Percentiles rank a stretch among this genome's conserved stretches.
Evolutionary conservation across 2,888 invertebrate species (phyloP).

Genomic region (Choristoneura rosaceana): DNA sequence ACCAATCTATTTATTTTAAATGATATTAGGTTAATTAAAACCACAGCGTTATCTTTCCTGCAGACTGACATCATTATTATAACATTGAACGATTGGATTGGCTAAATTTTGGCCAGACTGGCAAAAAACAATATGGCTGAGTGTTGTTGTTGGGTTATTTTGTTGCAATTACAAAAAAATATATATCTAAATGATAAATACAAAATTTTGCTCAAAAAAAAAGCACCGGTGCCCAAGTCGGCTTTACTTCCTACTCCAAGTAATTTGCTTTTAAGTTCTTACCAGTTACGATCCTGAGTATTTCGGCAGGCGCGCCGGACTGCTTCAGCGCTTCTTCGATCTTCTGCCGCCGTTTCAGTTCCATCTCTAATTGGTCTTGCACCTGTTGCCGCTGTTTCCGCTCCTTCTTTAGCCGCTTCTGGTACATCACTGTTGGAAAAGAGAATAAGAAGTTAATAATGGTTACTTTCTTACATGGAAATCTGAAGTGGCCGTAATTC

Average conservation of each 20-base stretch:
- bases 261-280: conserved; percentile 51
- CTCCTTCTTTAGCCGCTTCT: conserved; percentile 96
- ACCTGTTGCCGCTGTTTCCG: conserved; percentile 92
- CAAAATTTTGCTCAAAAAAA: too few relatives aligned
- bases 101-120: too few relatives aligned
- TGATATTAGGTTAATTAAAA: neutral
- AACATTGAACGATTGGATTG: too few relatives aligned
- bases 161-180: too few relatives aligned
- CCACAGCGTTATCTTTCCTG: too few relatives aligned
- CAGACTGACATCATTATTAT: too few relatives aligned
- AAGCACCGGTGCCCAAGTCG: too few relatives aligned
- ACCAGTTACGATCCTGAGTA: conserved; percentile 93
- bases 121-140: too few relatives aligned
- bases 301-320: conserved; percentile 90
- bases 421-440: conserved; percentile 90
- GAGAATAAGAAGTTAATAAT: neutral
- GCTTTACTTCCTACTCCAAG: too few relatives aligned
- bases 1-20: conserved; percentile 18
- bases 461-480: neutral
- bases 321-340: conserved; percentile 92
- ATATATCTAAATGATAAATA: too few relatives aligned
- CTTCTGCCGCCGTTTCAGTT: conserved; percentile 91
- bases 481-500: neutral
- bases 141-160: too few relatives aligned
- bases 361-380: conserved; percentile 93